phyloP scores from a whole-genome alignment of 2,888 invertebrate species.

The Oscheius sp. region DNA sequence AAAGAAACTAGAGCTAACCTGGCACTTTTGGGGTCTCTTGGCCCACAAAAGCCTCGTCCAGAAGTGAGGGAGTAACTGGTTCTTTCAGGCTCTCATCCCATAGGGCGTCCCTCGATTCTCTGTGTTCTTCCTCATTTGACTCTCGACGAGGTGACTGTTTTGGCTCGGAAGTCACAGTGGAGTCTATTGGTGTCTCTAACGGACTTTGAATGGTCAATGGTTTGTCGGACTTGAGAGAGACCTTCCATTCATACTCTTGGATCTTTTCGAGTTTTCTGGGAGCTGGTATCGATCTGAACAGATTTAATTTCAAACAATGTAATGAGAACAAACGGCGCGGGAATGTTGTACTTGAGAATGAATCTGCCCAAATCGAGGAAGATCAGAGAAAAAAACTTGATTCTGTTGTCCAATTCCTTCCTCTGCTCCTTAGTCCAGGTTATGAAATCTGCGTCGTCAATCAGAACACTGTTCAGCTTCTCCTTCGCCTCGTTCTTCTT shows the following conservation, averaged over 20 bases:
- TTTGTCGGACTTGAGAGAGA: no score
- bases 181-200: no score
- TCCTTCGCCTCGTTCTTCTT: conserved; percentile 16
- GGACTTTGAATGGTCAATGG: no score
- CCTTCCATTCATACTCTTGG: no score
- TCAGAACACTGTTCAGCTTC: neutral
- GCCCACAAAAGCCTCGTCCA: neutral
- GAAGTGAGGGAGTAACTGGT: neutral
- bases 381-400: conserved; percentile 6
- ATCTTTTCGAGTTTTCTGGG: no score
- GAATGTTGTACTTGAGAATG: conserved; percentile 9
- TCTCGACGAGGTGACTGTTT: no score
- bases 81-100: neutral
- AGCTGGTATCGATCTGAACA: no score
- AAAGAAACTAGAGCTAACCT: neutral
- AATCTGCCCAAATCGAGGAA: conserved; percentile 14
- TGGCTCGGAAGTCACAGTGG: no score
- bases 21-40: neutral
- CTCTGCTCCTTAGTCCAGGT: conserved; percentile 1
- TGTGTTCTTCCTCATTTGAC: no score
- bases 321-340: conserved; percentile 4
- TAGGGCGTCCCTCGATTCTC: neutral
- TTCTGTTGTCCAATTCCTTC: neutral
- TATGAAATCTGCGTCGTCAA: conserved; percentile 6
- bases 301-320: no score